Conservation (phyloP, 2,797 vertebrate genomes). For the Picus viridis region DNA sequence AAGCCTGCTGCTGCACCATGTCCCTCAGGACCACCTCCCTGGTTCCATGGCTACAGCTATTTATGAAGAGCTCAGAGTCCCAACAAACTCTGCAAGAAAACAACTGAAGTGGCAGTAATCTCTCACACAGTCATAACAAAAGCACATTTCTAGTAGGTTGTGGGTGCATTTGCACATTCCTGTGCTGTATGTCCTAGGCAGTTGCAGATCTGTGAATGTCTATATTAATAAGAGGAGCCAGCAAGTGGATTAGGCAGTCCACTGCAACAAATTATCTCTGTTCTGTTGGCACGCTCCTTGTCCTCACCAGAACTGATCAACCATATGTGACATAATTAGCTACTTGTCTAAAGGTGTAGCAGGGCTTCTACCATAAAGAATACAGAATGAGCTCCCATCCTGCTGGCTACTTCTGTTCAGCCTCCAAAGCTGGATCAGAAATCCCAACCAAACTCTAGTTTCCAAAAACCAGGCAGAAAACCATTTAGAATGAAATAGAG, state of each 20-base stretch:
- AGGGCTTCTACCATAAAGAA: neutral
- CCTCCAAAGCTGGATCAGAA: neutral
- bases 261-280: constrained; percentile 44
- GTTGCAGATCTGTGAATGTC: neutral
- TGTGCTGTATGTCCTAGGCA: neutral
- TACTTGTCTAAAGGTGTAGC: neutral
- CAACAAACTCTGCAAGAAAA: neutral
- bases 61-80: neutral
- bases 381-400: neutral
- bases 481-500: neutral
- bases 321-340: neutral
- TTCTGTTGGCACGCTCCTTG: constrained; percentile 26
- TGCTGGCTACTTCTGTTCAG: neutral
- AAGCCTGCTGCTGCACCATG: too few species aligned
- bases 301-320: constrained; percentile 42
- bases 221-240: constrained; percentile 25
- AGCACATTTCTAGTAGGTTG: neutral
- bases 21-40: too few species aligned
- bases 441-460: neutral
- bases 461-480: constrained; percentile 13
- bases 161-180: neutral
- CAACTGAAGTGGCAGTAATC: neutral
- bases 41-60: neutral
- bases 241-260: constrained; percentile 8
- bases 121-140: neutral